phyloP scores from a whole-genome alignment of 2,797 vertebrate species.

The Linurgus olivaceus region DNA sequence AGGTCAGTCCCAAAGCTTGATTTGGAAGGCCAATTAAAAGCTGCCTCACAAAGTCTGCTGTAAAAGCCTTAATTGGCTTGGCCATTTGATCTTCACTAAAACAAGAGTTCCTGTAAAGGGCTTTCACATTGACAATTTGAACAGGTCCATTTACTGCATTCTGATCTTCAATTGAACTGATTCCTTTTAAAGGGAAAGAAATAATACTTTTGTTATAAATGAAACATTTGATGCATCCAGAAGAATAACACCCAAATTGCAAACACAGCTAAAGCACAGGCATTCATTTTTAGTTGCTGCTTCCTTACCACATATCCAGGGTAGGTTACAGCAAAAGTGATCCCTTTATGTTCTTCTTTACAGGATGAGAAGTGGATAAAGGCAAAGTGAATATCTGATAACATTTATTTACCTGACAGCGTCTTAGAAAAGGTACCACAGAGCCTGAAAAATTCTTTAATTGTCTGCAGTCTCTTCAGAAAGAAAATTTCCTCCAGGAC shows the following conservation, averaged over 20 bases:
- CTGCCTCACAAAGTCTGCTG: constrained; percentile 94
- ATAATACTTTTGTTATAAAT: neutral
- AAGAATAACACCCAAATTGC: neutral
- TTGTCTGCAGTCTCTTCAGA: constrained; percentile 93
- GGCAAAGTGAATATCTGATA: neutral
- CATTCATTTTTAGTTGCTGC: neutral
- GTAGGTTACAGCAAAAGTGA: neutral
- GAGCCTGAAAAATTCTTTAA: constrained; percentile 94
- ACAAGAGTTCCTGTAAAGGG: constrained; percentile 84
- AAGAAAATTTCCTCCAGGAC: constrained; percentile 96
- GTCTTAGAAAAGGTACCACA: constrained; percentile 94
- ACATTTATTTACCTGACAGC: constrained; percentile 83
- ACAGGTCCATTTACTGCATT: constrained; percentile 89
- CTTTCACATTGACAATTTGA: constrained; percentile 84
- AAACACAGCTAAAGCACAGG: neutral
- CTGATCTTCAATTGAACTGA: constrained; percentile 83
- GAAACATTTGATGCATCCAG: neutral
- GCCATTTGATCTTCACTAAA: constrained; percentile 97
- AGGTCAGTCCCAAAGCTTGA: constrained; percentile 89
- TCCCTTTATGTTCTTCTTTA: neutral
- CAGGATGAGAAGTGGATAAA: neutral
- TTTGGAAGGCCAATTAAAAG: constrained; percentile 95
- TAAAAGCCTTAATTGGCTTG: constrained; percentile 95
- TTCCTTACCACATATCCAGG: neutral
- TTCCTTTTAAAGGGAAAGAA: constrained; percentile 61